phyloP scores from a whole-genome alignment of 2,888 invertebrate species.

The Drosophila borealis region DNA sequence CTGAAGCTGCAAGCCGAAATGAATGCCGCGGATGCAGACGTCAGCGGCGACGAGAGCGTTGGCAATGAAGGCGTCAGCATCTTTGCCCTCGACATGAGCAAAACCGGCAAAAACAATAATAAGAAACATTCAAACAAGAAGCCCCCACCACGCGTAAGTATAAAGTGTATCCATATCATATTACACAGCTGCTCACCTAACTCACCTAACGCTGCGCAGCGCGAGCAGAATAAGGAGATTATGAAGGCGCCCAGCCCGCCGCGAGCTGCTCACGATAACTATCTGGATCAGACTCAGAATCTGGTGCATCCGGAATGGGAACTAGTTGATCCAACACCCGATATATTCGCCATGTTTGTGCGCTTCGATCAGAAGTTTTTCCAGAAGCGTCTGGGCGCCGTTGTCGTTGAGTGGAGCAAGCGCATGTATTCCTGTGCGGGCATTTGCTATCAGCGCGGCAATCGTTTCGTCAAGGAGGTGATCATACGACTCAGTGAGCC shows the following conservation, averaged over 20 bases:
- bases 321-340: slow-evolving; percentile 96
- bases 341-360: slow-evolving; percentile 93
- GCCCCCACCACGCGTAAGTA: slow-evolving; percentile 3
- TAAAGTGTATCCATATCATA: background rate
- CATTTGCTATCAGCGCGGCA: slow-evolving; percentile 85
- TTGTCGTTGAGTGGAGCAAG: slow-evolving; percentile 97
- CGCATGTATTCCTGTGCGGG: slow-evolving; percentile 92
- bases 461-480: slow-evolving; percentile 76
- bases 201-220: background rate
- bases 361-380: slow-evolving; percentile 95
- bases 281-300: slow-evolving; percentile 82
- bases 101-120: background rate
- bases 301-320: slow-evolving; percentile 87
- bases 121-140: background rate
- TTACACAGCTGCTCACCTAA: background rate
- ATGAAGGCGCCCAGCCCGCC: background rate
- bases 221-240: background rate
- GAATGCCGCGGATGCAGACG: slow-evolving; percentile 39
- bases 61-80: background rate
- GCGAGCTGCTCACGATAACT: slow-evolving; percentile 48
- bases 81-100: slow-evolving; percentile 25
- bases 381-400: slow-evolving; percentile 90
- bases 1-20: slow-evolving; percentile 71
- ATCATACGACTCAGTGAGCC: slow-evolving; percentile 91
- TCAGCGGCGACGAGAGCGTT: slow-evolving; percentile 4